Evolutionary conservation across 2,888 invertebrate genomes (phyloP).

Genomic region (Agrotis ipsilon): DNA sequence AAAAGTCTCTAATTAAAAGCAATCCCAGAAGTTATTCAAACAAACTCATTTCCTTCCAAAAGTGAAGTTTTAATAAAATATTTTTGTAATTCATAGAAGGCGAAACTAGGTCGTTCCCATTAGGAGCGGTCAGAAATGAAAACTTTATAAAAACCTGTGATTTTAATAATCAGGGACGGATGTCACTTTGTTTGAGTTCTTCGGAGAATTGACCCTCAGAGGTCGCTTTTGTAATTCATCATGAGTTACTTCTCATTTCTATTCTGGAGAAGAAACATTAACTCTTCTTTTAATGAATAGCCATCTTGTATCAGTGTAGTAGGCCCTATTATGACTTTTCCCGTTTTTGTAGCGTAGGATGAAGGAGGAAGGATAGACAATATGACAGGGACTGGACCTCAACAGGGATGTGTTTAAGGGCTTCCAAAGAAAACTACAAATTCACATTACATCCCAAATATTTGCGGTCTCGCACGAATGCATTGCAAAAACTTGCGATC

Average conservation of each 20-base stretch:
- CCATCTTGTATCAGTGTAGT: neutral
- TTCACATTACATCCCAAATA: too few species aligned
- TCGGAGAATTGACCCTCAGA: constrained; percentile 39
- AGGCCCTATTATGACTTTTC: neutral
- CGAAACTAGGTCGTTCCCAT: constrained; percentile 62
- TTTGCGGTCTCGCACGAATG: too few species aligned
- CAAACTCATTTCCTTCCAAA: constrained; percentile 40
- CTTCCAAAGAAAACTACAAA: too few species aligned
- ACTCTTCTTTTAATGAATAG: too few species aligned
- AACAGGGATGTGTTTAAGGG: too few species aligned
- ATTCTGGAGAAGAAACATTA: constrained; percentile 5
- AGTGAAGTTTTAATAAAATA: constrained; percentile 57
- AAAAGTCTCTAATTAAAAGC: constrained; percentile 31
- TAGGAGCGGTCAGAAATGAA: constrained; percentile 55
- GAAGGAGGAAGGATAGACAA: too few species aligned
- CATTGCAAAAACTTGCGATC: too few species aligned
- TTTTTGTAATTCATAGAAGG: constrained; percentile 55
- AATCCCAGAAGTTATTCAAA: constrained; percentile 31
- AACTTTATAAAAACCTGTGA: constrained; percentile 60
- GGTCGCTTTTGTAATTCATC: constrained; percentile 52
- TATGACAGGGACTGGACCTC: too few species aligned
- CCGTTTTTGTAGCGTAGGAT: too few species aligned
- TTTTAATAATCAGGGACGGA: constrained; percentile 56
- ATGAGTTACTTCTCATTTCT: constrained; percentile 29
- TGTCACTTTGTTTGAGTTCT: constrained; percentile 54